Percentiles rank a stretch among this genome's conserved stretches.
phyloP scores from a whole-genome alignment of 92 coral and sea anemone genomes.

The Phenganax subtilis region DNA sequence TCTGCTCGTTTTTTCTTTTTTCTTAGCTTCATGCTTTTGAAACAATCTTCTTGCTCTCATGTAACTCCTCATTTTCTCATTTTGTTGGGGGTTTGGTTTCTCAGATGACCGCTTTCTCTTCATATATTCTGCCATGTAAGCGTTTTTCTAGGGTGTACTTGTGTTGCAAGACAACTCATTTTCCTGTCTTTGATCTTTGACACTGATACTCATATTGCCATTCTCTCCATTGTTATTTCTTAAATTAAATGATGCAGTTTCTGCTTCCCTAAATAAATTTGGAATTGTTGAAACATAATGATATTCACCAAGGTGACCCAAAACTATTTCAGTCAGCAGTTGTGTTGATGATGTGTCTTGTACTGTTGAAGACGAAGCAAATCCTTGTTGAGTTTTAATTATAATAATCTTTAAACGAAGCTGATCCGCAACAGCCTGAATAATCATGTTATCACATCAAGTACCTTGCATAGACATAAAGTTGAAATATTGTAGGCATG shows the following conservation, averaged over 20 bases:
- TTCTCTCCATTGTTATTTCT: neutral
- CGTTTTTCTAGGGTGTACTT: too few species aligned
- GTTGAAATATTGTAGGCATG: constrained; percentile 52
- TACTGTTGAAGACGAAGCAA: constrained; percentile 44
- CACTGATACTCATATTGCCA: too few species aligned
- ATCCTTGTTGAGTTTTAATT: constrained; percentile 51
- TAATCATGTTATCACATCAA: constrained; percentile 52
- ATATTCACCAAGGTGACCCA: constrained; percentile 58
- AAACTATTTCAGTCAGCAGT: constrained; percentile 38
- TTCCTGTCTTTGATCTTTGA: too few species aligned
- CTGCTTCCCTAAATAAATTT: neutral
- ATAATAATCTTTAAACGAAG: constrained; percentile 54
- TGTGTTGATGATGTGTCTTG: constrained; percentile 47
- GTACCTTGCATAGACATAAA: constrained; percentile 65
- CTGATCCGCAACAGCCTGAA: constrained; percentile 63
- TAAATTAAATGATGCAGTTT: neutral
- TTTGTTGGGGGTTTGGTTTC: neutral
- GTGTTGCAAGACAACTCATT: too few species aligned
- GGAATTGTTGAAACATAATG: constrained; percentile 56
- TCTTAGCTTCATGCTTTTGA: too few species aligned
- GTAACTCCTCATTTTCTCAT: neutral
- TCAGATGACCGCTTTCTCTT: too few species aligned
- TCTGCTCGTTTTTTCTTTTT: too few species aligned
- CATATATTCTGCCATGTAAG: too few species aligned
- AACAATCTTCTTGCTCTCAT: too few species aligned